Percentiles rank a stretch among this genome's conserved stretches.
Evolutionary conservation across 2,113 vertebrate species (phyloP).

Genomic region (Rutilus rutilus): DNA sequence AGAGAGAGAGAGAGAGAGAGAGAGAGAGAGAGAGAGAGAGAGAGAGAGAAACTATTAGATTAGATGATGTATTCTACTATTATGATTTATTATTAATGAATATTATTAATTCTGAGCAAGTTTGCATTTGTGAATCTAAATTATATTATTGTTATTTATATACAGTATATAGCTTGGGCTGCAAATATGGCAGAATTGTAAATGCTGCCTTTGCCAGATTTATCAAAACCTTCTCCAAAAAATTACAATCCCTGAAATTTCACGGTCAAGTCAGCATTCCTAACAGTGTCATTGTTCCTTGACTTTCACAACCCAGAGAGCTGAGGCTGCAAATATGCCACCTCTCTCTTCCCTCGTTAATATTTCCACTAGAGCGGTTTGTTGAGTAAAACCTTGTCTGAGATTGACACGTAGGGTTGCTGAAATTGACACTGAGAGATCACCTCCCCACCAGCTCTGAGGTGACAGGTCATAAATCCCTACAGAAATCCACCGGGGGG

Average conservation of each 20-base stretch:
- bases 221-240: constrained; percentile 31
- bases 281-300: constrained; percentile 51
- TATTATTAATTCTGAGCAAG: neutral
- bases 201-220: constrained; percentile 27
- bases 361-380: constrained; percentile 63
- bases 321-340: constrained; percentile 60
- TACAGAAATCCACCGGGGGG: constrained; percentile 63
- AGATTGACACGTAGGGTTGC: constrained; percentile 67
- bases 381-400: constrained; percentile 63
- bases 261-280: constrained; percentile 37
- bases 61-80: neutral
- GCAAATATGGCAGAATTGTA: neutral
- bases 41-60: neutral
- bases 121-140: neutral
- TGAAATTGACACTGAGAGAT: constrained; percentile 62
- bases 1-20: no score
- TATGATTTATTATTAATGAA: neutral
- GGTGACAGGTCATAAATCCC: constrained; percentile 83
- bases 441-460: constrained; percentile 58
- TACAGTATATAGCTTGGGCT: neutral
- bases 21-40: neutral
- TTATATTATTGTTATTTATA: neutral
- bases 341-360: constrained; percentile 60
- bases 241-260: constrained; percentile 26
- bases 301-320: constrained; percentile 49